Base-by-base conservation (phyloP, 1,140 invertebrate genomes). In the Pantala flavescens region DNA sequence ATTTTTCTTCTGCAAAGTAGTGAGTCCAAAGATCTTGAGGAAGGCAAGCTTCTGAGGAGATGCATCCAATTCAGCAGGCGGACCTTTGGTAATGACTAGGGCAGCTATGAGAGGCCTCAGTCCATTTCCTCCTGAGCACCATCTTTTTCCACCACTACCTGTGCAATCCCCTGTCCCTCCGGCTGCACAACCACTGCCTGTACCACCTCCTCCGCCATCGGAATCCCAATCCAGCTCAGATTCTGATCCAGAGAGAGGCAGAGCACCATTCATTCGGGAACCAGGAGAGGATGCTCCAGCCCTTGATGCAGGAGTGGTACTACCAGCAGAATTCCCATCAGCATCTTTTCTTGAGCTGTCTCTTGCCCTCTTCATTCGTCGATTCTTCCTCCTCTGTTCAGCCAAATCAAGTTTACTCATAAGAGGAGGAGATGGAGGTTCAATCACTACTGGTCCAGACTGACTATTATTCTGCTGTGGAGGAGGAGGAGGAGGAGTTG, bases 1-100 rank as follows among this genome's bases (percentile, higher is more conserved):
- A 75, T 85, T 84, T 75, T 77, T 81, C 36, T 78, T 80, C 43
- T 78, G 79, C n/a, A 84, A 78, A 11, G 84, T 85, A 0, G 84
- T 85, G 7, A 85, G 76, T 16, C 83, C 84, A 75, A 85, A 85
- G 76, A 84, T 83, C 0, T 81, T 81, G 21, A 85, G 79, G 75
- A 85, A 85, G 0, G 81, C 77, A 7, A 85, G 76, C 77, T 85
- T 85, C 43, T 82, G 78, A 42, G 83, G 81, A 0, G 83, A 80
- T 76, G 81, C 82, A 71, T 83, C 82, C 0, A 82, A 77, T 74
- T 84, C 83, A 7, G 83, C 82, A 7, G 84, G 84, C 7, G 84
- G 84, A 42, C 84, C 84, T 79, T 85, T 85, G 16, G 83, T 83
- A 7, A 85, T 82, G 81, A 76, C 75, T 9, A 77, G 43, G 19